Evolutionary conservation across 2,797 vertebrate species (phyloP).

Genomic region (Leptatherina wallacei): DNA sequence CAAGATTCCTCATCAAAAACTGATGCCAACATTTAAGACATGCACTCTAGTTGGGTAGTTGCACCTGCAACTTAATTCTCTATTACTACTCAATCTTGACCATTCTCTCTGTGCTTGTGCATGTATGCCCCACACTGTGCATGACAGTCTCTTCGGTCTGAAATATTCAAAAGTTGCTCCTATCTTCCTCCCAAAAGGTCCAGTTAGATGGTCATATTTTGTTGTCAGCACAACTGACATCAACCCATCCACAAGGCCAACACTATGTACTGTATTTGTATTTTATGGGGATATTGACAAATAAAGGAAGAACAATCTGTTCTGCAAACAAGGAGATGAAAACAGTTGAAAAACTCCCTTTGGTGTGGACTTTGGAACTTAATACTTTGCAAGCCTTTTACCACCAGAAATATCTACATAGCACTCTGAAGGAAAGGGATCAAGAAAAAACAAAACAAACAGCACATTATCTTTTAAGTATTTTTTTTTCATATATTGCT

Average conservation of each 20-base stretch:
- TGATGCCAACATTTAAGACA: too few relatives aligned
- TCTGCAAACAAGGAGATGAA: background rate
- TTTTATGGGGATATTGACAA: background rate
- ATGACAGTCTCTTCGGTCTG: background rate
- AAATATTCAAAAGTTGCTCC: background rate
- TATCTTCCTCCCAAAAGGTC: background rate
- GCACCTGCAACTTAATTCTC: too few relatives aligned
- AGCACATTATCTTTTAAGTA: background rate
- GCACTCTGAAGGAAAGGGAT: background rate
- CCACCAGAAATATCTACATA: background rate
- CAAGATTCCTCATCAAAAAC: too few relatives aligned
- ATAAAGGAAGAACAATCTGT: background rate
- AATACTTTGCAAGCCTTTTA: too few relatives aligned
- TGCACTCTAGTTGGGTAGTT: too few relatives aligned
- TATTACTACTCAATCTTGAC: too few relatives aligned
- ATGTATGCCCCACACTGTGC: too few relatives aligned
- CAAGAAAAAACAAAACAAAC: background rate
- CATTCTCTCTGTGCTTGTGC: too few relatives aligned
- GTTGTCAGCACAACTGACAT: too few relatives aligned
- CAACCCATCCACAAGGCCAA: too few relatives aligned
- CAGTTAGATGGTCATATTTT: background rate
- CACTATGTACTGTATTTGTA: background rate
- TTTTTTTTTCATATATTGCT: background rate
- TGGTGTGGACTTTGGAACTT: too few relatives aligned
- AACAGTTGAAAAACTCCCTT: background rate